Evolutionary conservation across 2,113 vertebrate species (phyloP).

Genomic region (Ailuropoda melanoleuca): DNA sequence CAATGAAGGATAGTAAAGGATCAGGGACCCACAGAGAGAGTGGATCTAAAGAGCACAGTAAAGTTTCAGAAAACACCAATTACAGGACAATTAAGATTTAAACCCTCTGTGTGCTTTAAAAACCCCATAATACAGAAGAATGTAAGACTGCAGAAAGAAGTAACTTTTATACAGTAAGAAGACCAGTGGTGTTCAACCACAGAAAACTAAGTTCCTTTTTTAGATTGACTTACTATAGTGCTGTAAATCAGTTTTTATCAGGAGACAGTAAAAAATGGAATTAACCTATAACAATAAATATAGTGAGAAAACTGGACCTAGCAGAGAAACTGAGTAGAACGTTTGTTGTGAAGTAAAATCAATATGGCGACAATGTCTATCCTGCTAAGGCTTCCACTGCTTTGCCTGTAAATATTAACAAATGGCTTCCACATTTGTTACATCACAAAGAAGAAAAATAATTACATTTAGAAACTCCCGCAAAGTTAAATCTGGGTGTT

Average conservation of each 20-base stretch:
- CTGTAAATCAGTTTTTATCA: background rate
- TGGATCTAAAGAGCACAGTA: background rate
- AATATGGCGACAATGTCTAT: background rate
- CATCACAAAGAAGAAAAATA: background rate
- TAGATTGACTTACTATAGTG: background rate
- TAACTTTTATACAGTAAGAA: background rate
- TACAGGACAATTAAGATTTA: background rate
- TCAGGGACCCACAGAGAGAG: background rate
- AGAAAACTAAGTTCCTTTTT: background rate
- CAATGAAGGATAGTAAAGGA: background rate
- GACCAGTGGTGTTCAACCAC: background rate
- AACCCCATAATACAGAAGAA: background rate
- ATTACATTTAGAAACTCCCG: background rate
- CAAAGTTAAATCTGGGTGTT: background rate
- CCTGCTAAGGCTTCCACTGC: background rate
- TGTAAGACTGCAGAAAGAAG: background rate
- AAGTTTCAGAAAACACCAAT: background rate
- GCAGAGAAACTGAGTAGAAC: background rate
- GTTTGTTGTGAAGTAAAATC: slow-evolving; percentile 44
- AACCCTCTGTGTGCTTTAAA: background rate
- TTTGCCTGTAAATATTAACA: slow-evolving; percentile 22
- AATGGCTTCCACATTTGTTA: background rate
- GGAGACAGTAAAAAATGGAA: slow-evolving; percentile 41
- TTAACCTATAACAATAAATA: slow-evolving; percentile 30
- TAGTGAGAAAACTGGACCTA: background rate